Evolutionary conservation across 2,113 vertebrate species (phyloP).

Genomic region (Strix uralensis): DNA sequence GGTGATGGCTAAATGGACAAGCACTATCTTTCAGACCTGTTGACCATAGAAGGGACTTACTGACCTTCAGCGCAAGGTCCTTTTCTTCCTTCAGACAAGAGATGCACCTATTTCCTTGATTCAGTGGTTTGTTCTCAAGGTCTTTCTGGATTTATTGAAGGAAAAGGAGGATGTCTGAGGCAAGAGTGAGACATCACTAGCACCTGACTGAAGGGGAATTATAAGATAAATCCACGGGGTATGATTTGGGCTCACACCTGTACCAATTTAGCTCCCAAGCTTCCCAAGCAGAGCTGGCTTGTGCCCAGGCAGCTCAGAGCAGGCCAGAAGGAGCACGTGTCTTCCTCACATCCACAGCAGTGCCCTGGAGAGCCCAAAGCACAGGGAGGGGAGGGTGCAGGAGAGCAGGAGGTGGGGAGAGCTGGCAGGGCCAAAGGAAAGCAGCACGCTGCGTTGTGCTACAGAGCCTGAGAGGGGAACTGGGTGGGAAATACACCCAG

Average conservation of each 20-base stretch:
- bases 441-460: not conserved
- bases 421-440: not conserved
- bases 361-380: not conserved
- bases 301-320: not conserved
- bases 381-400: not conserved
- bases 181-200: not conserved
- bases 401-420: not conserved
- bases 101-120: not conserved
- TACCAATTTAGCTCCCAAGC: not conserved
- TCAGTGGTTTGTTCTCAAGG: not conserved
- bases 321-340: rapidly evolving
- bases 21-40: not conserved
- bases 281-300: not conserved
- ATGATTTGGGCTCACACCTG: not conserved
- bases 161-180: not conserved
- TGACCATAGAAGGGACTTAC: not conserved
- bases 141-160: not conserved
- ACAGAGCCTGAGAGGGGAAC: not conserved
- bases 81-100: not conserved
- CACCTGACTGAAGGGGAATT: not conserved
- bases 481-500: not conserved
- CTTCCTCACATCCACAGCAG: not conserved
- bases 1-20: not conserved
- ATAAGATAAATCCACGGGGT: not conserved
- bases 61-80: not conserved